Evolutionary conservation across 2,888 invertebrate genomes (phyloP), one percentile per base, ranked within the genome.

Genomic region (Drosophila demipolita): DNA sequence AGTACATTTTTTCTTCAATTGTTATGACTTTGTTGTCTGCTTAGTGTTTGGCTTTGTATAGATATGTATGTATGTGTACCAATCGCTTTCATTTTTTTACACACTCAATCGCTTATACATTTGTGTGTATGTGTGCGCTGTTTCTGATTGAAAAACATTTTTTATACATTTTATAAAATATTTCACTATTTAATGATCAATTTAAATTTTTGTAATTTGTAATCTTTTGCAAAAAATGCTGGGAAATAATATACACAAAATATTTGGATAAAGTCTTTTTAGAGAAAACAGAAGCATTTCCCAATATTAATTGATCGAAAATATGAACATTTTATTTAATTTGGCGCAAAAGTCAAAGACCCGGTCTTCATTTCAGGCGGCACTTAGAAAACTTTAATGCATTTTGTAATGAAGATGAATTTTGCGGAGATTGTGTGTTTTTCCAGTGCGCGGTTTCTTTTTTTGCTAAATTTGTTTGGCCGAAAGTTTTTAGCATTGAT

Each of bases 401-500:
- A 85, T 81, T 87, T 79, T 74, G 74, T 83, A 83, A 87, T 83
- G 77, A 87, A 81, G 88, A 86, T 83, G 81, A 86, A 85, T 86
- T 82, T 45, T 45, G 45, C 81, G 79, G 68, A 87, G 88, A 87
- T 85, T 88, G 89, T 87, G 84, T 87, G 88, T 87, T 87, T 88
- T 88, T 87, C 87, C 87, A 76, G 87, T 84, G 80, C 78, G 80
- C 73, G 78, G 76, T 79, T 26, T 76, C 89, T 83, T 74, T 75
- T 84, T 80, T 76, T 76, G 80, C 72, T 66, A 71, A 67, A 78
- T 78, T 45, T 82, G 82, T 78, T 72, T 85, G 73, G 53, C 69
- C 73, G 82, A 83, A 85, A 72, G 45, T 45, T 82, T 85, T 66
- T 60, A 59, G 76, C 20, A 20, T 71, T 87, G 74, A 58, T 77